Evolutionary conservation across 2,888 invertebrate genomes (phyloP), one percentile per base, ranked within the genome.

Genomic region (Zele albiditarsus): DNA sequence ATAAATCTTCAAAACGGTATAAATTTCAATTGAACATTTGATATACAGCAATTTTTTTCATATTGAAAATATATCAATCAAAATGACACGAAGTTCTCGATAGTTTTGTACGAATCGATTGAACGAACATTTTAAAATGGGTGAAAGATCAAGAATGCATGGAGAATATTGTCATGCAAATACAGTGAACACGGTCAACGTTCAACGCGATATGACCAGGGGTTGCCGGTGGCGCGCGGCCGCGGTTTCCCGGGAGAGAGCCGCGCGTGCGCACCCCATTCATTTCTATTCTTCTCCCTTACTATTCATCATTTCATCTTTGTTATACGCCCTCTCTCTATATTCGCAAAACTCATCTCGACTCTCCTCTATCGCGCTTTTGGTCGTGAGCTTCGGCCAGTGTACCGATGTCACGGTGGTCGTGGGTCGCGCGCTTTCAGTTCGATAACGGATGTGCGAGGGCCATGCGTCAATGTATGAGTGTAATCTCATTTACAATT

Each of bases 211-310:
- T 33, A 53, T 49, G 68, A 49, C 31, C 27, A 66, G 53, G 68
- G 63, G 38, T 28, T 20, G 20, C 14, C 16, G 6, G 42, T 53
- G 65, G 63, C 23, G 63, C 53, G 20, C 57, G 57, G 53, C 28
- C 38, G 65, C 38, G 62, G 49, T 27, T 66, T 60, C 73, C 73
- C 58, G 73, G 73, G 60, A 46, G 23, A 73, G 73, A 14, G 25
- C 25, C 28, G 67, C 63, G 67, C 67, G 73, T 67, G 73, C 73
- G 53, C 53, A 42, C 23, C 42, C 49, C 23, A 42, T 27, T 23
- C 27, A 25, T 42, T 60, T 73, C 67, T 25, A 57, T 67, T 53
- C n/a, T 60, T 28, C 67, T 20, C 58, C 38, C 58, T 42, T 66
- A 57, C 25, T 38, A 38, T 38, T 38, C 63, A 62, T 23, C 27